These are phyloP conservation scores for Leptothorax acervorum DNA, from an alignment of 2,888 invertebrate species.

Conservation along the genomic window DNA sequence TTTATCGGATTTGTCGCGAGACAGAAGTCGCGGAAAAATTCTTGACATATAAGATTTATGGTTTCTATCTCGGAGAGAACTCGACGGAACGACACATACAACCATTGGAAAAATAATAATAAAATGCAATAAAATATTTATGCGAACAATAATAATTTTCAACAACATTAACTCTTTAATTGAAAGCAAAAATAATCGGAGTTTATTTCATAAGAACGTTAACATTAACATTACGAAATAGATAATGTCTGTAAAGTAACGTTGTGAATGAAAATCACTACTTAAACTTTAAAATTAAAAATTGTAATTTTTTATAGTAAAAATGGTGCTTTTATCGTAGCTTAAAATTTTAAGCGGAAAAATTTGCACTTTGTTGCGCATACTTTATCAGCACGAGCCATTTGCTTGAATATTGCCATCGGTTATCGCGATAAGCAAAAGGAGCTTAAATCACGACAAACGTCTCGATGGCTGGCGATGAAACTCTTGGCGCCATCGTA, in stretches of 20 bases:
- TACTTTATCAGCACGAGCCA: constrained; percentile 23
- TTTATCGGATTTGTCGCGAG: constrained; percentile 53
- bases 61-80: background rate
- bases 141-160: background rate
- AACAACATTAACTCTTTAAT: background rate
- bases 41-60: constrained; percentile 35
- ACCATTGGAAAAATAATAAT: background rate
- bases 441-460: constrained; percentile 39
- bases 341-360: constrained; percentile 6
- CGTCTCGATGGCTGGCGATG: constrained; percentile 27
- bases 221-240: background rate
- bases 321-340: background rate
- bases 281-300: background rate
- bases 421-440: constrained; percentile 38
- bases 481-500: constrained; percentile 46
- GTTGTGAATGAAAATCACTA: background rate
- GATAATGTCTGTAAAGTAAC: background rate
- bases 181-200: background rate
- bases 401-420: constrained; percentile 33
- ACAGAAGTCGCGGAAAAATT: constrained; percentile 51
- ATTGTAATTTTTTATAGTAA: background rate
- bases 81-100: background rate
- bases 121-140: background rate
- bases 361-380: background rate
- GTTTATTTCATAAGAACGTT: background rate